Conservation (phyloP, 2,113 vertebrate species). For the Puntigrus tetrazona region DNA sequence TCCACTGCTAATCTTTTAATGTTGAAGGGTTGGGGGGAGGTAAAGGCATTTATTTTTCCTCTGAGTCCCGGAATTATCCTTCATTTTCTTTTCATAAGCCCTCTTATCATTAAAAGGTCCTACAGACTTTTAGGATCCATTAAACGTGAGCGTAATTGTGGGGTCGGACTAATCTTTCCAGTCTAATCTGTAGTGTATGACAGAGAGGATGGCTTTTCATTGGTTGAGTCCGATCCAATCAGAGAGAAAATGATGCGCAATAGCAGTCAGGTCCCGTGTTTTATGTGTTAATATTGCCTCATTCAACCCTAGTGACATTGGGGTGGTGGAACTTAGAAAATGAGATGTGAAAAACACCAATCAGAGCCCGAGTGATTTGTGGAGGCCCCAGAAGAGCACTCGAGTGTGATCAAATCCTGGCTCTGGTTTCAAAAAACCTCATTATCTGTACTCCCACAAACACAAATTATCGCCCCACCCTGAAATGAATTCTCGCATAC, state of each 20-base stretch:
- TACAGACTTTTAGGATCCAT: constrained; percentile 3
- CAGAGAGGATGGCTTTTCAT: background rate
- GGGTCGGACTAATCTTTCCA: background rate
- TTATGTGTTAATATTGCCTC: background rate
- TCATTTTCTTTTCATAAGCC: constrained; percentile 33
- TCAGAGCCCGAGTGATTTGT: constrained; percentile 15
- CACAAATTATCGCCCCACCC: constrained; percentile 32
- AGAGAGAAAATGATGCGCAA: background rate
- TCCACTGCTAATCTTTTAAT: constrained; percentile 51
- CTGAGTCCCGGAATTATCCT: constrained; percentile 14
- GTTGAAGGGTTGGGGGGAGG: constrained; percentile 8
- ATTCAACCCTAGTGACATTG: background rate
- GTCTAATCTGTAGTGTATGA: constrained; percentile 16
- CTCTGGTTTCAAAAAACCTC: background rate
- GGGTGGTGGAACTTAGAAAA: background rate
- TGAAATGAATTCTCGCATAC: constrained; percentile 5
- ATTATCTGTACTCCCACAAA: constrained; percentile 1
- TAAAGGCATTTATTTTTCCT: constrained; percentile 24
- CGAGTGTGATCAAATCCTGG: constrained; percentile 24
- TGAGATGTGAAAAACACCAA: constrained; percentile 1
- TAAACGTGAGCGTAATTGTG: constrained; percentile 26
- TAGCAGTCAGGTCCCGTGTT: background rate
- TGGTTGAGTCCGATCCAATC: background rate
- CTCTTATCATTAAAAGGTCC: constrained; percentile 40
- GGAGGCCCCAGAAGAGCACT: constrained; percentile 11